Evolutionary conservation across 1,140 invertebrate genomes (phyloP), one percentile per base, ranked within the genome.

Genomic region (Antheraea pernyi): DNA sequence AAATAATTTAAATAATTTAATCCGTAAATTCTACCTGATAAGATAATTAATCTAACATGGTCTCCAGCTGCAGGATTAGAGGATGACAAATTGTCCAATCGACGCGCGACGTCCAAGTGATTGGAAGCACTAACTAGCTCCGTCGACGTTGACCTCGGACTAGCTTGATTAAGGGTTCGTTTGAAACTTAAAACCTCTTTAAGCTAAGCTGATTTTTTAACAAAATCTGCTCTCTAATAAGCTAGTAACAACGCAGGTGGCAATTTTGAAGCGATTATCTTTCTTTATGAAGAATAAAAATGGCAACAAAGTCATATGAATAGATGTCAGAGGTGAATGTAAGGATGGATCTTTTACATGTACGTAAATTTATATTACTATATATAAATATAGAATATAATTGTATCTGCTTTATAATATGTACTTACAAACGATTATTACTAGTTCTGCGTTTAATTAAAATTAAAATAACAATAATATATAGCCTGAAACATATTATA

Each of bases 161-260:
- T 53, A 53, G 16, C 46, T 53, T 53, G 46, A 53, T 53, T 53
- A 53, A 53, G 46, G 46, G 46, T 16, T 53, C 46, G 7, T 53
- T 53, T 53, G 46, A 53, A 53, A 53, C 46, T 16, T 53, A 53
- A 53, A 53, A 53, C 46, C 46, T 53, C 46, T 13, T 53, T 53
- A 53, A 13, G 9, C 16, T 53, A 5, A 53, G 46, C 46, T 53
- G 13, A 53, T 53, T 53, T 53, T 4, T 53, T 53, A 11, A 53
- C 46, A 53, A 13, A 53, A 9, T 53, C 13, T 13, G 1, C 13
- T 53, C 16, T 11, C 16, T 16, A 53, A 53, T 53, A 13, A 53
- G 46, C 11, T 1, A 53, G 46, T 13, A 13, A 53, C 0, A 6
- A 13, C 11, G 16, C 16, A 53, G 5, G 46, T 53, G 46, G 9